These are phyloP conservation scores for Mycalesis mineus DNA, from an alignment of 2,888 invertebrate genomes.

Conservation along the genomic window DNA sequence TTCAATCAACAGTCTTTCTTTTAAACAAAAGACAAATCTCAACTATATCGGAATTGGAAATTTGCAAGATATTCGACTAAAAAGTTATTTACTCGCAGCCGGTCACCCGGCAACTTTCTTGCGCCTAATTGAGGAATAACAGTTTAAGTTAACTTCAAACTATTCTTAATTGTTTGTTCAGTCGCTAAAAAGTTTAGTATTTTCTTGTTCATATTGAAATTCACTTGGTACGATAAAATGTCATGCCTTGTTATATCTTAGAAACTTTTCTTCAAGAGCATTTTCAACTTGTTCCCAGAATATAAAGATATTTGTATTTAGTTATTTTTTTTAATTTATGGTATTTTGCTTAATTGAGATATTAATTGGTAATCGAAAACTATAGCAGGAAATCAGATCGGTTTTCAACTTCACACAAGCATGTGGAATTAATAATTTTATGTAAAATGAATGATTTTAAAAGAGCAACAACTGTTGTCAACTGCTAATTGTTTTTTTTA, in stretches of 20 bases:
- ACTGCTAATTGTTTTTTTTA: too few species aligned
- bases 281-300: background rate
- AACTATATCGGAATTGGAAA: background rate
- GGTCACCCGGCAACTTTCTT: slow-evolving; percentile 23
- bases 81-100: slow-evolving; percentile 15
- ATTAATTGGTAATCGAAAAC: too few species aligned
- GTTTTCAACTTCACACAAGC: too few species aligned
- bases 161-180: slow-evolving; percentile 32
- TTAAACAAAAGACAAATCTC: background rate
- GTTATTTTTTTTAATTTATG: too few species aligned
- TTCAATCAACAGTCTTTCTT: background rate
- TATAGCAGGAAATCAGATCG: too few species aligned
- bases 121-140: slow-evolving; percentile 29
- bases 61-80: slow-evolving; percentile 2
- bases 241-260: slow-evolving; percentile 8
- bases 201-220: slow-evolving; percentile 24
- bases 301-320: too few species aligned
- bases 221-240: slow-evolving; percentile 6
- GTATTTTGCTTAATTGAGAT: too few species aligned
- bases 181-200: slow-evolving; percentile 26
- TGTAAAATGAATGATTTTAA: too few species aligned
- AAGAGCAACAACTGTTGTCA: too few species aligned
- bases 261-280: slow-evolving; percentile 4
- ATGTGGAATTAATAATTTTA: too few species aligned
- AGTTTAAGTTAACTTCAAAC: slow-evolving; percentile 30